Conservation (phyloP, 2,797 vertebrate genomes). For the Danio kyathit region DNA sequence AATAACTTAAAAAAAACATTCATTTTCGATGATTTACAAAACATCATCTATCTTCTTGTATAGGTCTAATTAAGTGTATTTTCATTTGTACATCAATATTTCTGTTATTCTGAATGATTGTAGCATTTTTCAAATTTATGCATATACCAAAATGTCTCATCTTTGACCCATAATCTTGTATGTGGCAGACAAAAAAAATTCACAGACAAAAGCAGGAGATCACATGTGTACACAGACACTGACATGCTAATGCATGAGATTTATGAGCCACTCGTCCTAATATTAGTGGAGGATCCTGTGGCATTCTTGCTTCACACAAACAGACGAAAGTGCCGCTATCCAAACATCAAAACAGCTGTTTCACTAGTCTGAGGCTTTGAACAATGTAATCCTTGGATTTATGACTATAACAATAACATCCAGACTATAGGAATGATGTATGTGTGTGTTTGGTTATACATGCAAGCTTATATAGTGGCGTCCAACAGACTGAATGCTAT, state of each 20-base stretch:
- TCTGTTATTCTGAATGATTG: too few species aligned
- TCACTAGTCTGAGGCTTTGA: slow-evolving; percentile 25
- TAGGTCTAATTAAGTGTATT: too few species aligned
- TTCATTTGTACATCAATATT: too few species aligned
- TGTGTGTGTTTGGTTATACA: slow-evolving; percentile 38
- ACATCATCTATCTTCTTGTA: too few species aligned
- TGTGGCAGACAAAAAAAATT: background rate
- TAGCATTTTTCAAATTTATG: too few species aligned
- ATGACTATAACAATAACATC: slow-evolving; percentile 20
- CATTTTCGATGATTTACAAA: too few species aligned
- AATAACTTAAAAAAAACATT: too few species aligned
- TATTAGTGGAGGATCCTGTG: background rate
- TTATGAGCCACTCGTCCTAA: slow-evolving; percentile 7
- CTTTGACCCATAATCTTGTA: too few species aligned
- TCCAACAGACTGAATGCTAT: background rate
- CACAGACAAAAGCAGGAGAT: background rate
- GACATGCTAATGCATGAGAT: slow-evolving; percentile 31
- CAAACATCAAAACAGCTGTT: slow-evolving; percentile 17
- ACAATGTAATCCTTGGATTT: slow-evolving; percentile 43
- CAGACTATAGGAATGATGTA: slow-evolving; percentile 18
- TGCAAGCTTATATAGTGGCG: background rate
- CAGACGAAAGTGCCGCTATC: background rate
- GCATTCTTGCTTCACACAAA: slow-evolving; percentile 26
- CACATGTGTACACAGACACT: slow-evolving; percentile 12
- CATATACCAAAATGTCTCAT: too few species aligned